These are phyloP conservation scores for Anodontia alba DNA, from an alignment of 2,888 invertebrate species.

Conservation along the genomic window DNA sequence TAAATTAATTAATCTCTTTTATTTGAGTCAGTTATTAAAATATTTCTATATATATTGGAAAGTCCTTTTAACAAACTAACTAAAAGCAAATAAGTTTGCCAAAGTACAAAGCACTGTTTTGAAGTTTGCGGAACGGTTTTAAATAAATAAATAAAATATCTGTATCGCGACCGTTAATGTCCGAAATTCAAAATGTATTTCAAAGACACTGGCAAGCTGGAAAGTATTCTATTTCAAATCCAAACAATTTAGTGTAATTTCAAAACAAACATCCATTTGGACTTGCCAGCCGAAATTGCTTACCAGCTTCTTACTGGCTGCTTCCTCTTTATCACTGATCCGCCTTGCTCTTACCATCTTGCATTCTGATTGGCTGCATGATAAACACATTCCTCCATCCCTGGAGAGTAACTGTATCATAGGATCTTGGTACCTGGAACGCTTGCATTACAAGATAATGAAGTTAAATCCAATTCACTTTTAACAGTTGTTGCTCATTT, in stretches of 20 bases:
- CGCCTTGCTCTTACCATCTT: neutral
- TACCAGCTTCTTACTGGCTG: neutral
- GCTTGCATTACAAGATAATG: slow-evolving; percentile 46
- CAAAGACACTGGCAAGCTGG: neutral
- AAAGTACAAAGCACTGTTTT: too few relatives aligned
- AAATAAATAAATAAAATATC: too few relatives aligned
- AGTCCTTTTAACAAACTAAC: too few relatives aligned
- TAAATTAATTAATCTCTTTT: too few relatives aligned
- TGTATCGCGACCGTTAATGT: too few relatives aligned
- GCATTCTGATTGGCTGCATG: slow-evolving; percentile 33
- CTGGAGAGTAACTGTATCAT: slow-evolving; percentile 22
- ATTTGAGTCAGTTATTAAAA: too few relatives aligned
- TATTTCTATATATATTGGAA: too few relatives aligned
- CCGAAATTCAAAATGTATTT: too few relatives aligned
- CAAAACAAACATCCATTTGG: neutral
- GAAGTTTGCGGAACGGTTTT: too few relatives aligned
- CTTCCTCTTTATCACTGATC: neutral
- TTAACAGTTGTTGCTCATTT: slow-evolving; percentile 42
- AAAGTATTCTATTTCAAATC: slow-evolving; percentile 5
- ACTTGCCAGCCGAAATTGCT: neutral
- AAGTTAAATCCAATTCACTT: slow-evolving; percentile 31
- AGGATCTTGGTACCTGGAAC: slow-evolving; percentile 21
- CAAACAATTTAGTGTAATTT: slow-evolving; percentile 4
- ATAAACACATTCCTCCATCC: slow-evolving; percentile 23
- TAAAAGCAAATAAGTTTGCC: too few relatives aligned